These are phyloP conservation scores for Hydra vulgaris DNA, from an alignment of 30 jellyfish, hydroid and myxozoan genomes.

Conservation along the genomic window DNA sequence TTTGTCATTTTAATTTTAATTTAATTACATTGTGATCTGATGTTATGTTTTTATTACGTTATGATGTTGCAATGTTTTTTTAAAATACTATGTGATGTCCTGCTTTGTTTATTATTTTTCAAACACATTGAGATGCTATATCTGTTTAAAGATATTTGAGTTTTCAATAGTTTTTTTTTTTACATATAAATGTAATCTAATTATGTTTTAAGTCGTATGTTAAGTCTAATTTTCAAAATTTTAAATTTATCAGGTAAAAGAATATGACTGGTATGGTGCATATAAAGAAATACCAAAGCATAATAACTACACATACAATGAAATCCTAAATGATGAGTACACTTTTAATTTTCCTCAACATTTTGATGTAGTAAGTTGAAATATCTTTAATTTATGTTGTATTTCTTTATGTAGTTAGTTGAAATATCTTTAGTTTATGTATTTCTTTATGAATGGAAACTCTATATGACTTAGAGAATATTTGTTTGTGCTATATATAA, in stretches of 20 bases:
- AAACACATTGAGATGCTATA: not conserved
- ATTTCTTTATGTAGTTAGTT: conserved; percentile 45
- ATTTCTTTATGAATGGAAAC: no score
- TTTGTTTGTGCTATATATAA: no score
- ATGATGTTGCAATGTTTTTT: no score
- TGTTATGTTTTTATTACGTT: no score
- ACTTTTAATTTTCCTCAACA: conserved; percentile 83
- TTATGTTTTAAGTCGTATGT: no score
- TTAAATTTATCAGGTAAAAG: conserved; percentile 30
- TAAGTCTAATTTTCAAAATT: not conserved
- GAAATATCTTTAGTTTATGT: not conserved
- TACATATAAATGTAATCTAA: no score
- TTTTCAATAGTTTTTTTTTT: no score
- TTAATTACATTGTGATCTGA: no score
- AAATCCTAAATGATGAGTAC: conserved; percentile 55
- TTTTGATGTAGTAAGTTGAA: conserved; percentile 59
- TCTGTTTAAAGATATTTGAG: no score
- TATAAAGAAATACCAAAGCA: conserved; percentile 44
- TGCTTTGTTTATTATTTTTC: not conserved
- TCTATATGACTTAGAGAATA: no score
- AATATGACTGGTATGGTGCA: conserved; percentile 78
- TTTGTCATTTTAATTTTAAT: no score
- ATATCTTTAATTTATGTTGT: no score
- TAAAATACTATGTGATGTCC: not conserved
- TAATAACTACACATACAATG: conserved; percentile 46